Evolutionary conservation across 2,797 vertebrate species (phyloP), one percentile per base, ranked within the genome.

Genomic region (Epinephelus malabaricus): DNA sequence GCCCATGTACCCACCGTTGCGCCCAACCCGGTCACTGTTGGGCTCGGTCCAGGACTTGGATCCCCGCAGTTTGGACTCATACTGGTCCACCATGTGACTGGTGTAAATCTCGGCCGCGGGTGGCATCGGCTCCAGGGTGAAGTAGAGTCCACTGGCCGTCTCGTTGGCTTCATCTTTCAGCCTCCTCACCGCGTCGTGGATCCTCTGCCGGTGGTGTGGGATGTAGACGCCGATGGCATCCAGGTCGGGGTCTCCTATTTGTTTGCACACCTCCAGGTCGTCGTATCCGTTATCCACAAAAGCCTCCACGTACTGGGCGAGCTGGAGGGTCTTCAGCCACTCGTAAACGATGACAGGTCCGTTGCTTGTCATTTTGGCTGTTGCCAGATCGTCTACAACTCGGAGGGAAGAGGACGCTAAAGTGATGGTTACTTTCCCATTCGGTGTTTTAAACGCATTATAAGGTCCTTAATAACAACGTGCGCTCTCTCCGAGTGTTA

Each of bases 201-300:
- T 95, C 81, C 96, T 95, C 81, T 96, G 96, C 62, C 98, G 93
- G 95, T 99, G 98, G 74, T 96, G 96, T 34, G 97, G 97, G 72
- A 96, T 90, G 81, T 95, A 96, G 43, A 99, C 98, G 72, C 98
- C 98, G 91, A 99, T 99, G 78, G 98, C 98, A 82, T 99, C 98
- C 95, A 99, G 93, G 95, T 99, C 98, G 3, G 98, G 98, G 87
- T 99, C 97, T 43, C 98, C 98, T 53, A 99, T 99, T 87, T 99
- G 98, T 83, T 98, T 99, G 94, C 98, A 99, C 40, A 99, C 98
- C 95, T 99, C 98, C 95, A 99, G 94, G 79, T 99, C 98, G 84
- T 99, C 98, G 69, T 99, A 99, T 72, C 98, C 98, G 81, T 99
- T 99, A 70, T 99, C 98, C 94, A 99, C 96, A 85, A 99, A 99